Base-by-base conservation (phyloP, 2,888 invertebrate species). In the Torymus tubicola region DNA sequence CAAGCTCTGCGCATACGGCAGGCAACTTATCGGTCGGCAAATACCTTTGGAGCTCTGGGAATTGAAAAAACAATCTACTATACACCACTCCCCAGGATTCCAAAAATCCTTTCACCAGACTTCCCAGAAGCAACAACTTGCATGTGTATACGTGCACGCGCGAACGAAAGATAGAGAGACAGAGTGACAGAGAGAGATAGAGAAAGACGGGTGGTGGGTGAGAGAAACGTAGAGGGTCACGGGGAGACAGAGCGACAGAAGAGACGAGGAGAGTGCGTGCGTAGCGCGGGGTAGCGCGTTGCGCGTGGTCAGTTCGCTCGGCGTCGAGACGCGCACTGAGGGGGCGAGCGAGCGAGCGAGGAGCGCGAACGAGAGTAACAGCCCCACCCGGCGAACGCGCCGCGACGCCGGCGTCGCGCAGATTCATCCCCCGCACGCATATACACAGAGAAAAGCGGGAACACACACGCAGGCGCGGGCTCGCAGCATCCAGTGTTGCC, bases 381-480 rank as follows among this genome's bases (percentile, higher is more conserved):
- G 89, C 89, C 89, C 89, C 89, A 86, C 89, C 89, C 89, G 89
- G 89, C 86, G 85, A 84, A 86, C 85, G 87, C 85, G 87, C 86
- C 85, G 87, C 86, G 87, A 87, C 88, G 88, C 87, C 87, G 84
- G 88, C 89, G 88, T 88, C 87, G 86, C 87, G 85, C 86, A 87
- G 87, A 88, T 89, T 88, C 89, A 89, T 88, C 89, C 89, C 89
- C 87, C 87, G 70, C 31, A 55, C 77, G 64, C 69, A 86, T 87
- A 88, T 86, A 42, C 50, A 14, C 52, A 31, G 3, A 31, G 31
- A 31, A 8, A 31, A 3, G 31, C 4, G 31, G 31, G 31, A 3
- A 24, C 8, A 31, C 8, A 31, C 4, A 31, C 31, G 8, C 31
- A 2, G 0, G 31, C 31, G 31, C 31, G 31, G 31, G 31, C 8